Evolutionary conservation across 2,888 invertebrate genomes (phyloP), one percentile per base, ranked within the genome.

Genomic region (Thera britannica): DNA sequence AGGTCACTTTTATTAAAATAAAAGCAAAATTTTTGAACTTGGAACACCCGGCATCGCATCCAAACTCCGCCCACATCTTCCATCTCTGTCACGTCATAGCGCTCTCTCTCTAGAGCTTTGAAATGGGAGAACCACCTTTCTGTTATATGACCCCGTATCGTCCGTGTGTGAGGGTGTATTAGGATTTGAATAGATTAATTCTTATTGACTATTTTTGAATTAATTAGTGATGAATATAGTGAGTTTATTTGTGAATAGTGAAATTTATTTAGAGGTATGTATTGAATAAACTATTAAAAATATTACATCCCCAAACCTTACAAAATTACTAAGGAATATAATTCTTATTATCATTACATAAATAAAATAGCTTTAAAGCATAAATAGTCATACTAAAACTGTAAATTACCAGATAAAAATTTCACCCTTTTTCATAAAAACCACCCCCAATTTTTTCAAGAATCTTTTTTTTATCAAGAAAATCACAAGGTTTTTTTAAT

Each of bases 91-190:
- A 56, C 78, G 73, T 81, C 58, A 61, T 34, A 35, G 46, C 73
- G 74, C 65, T 87, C 87, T 79, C 82, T 62, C 72, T 89, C 85
- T 74, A 44, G 58, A 71, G 70, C 84, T 84, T 84, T 87, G 90
- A 90, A 90, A 91, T 81, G 82, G 7, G 44, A 78, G 82, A 85
- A 77, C 82, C 70, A 82, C 79, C 85, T 72, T 85, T 82, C 82
- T 90, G 92, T 93, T 89, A 93, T 92, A 89, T 89, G 92, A 93
- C 81, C 84, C 90, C 81, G 67, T 75, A 81, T 77, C 84, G 77
- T 77, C 84, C 73, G 56, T 52, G 75, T 67, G 88, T 71, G 86
- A 90, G 90, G 92, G 90, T 89, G 93, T 90, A 62, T 64, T 65
- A 6, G 46, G 57, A 62, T 63, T 72, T 70, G 58, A 72, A 73